Conservation (phyloP, 37 sponge, comb jelly and placozoan genomes). For the Beroe ovata region DNA sequence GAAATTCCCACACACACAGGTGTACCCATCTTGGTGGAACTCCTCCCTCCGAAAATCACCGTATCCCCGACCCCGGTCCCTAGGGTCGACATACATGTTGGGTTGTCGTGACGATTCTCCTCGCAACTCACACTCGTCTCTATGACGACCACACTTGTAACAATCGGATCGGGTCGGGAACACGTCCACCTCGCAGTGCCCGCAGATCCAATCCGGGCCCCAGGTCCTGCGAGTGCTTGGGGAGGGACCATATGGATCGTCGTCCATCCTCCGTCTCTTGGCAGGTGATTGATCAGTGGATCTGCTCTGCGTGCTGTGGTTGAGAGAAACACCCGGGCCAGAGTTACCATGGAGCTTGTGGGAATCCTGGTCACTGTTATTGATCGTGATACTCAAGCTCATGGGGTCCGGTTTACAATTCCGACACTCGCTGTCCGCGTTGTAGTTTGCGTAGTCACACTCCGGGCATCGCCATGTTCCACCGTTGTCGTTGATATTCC, state of each 20-base stretch:
- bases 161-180: constrained; percentile 39
- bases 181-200: constrained; percentile 9
- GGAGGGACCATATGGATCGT: not conserved
- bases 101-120: not conserved
- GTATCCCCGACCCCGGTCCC: not conserved
- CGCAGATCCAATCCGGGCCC: constrained; percentile 33
- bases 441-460: not conserved
- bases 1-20: constrained; percentile 39
- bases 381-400: not conserved
- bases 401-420: not conserved
- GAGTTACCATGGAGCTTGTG: too few relatives aligned
- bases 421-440: not conserved
- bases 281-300: not conserved
- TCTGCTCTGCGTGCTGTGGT: not conserved
- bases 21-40: not conserved
- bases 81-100: not conserved
- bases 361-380: not conserved
- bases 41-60: not conserved
- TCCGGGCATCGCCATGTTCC: not conserved
- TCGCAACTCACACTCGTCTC: constrained; percentile 39
- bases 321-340: not conserved
- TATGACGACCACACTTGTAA: constrained; percentile 42
- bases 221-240: not conserved
- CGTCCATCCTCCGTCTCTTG: not conserved
- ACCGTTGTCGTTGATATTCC: not conserved